A percentile compares a stretch with the other conserved stretches of the same genome.
Conservation (phyloP, 2,113 vertebrate species). For the Syngnathus typhle region DNA sequence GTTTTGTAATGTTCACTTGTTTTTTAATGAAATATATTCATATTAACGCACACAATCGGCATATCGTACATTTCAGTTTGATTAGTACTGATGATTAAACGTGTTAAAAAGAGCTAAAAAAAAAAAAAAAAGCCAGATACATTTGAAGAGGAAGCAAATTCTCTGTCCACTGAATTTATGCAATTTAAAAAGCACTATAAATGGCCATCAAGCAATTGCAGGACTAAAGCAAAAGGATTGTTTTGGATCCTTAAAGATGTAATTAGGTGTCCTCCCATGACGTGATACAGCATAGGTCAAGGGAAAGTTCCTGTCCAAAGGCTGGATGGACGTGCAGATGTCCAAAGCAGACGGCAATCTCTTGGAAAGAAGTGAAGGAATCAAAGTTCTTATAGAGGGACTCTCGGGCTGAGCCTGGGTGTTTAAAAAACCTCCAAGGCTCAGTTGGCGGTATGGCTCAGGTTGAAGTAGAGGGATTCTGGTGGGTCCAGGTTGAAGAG, state of each 20-base stretch:
- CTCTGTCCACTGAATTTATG: neutral
- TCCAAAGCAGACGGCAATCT: slow-evolving; percentile 47
- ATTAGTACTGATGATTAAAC: neutral
- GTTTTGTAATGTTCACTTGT: neutral
- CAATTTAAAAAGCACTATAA: neutral
- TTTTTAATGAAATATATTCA: neutral
- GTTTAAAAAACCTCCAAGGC: slow-evolving; percentile 8
- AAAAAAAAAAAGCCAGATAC: too few relatives aligned
- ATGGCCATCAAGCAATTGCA: neutral
- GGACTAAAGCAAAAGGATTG: neutral
- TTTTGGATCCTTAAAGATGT: neutral
- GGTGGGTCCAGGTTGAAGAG: slow-evolving; percentile 42
- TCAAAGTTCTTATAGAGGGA: slow-evolving; percentile 48
- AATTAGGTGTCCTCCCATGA: slow-evolving; percentile 31
- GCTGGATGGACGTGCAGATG: slow-evolving; percentile 22
- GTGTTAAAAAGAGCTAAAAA: neutral
- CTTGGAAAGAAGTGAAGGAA: slow-evolving; percentile 61
- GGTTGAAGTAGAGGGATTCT: slow-evolving; percentile 28
- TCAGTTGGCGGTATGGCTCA: slow-evolving; percentile 32
- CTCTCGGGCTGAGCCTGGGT: slow-evolving; percentile 8
- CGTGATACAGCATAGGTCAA: slow-evolving; percentile 34
- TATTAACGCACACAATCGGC: neutral
- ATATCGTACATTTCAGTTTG: neutral
- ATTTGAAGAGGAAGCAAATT: neutral
- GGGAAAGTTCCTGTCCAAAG: slow-evolving; percentile 21